Base-by-base conservation (phyloP, 1,140 invertebrate species). In the Heterodera schachtii region DNA sequence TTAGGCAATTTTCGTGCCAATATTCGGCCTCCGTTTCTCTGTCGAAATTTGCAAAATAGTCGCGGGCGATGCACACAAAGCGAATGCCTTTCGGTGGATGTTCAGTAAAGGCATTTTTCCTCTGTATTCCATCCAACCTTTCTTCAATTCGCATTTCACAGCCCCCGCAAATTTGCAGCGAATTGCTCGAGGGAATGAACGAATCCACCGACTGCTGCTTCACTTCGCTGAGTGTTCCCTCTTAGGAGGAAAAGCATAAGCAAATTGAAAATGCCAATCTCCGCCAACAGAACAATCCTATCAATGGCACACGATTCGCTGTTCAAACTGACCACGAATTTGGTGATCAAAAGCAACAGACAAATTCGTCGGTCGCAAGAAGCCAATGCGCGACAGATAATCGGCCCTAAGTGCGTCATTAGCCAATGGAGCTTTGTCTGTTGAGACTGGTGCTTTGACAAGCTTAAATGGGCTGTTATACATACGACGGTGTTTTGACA, bases 1-100 rank as follows among this genome's bases (percentile, higher is more conserved):
- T 21, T 3, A 80, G 75, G 19, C 79, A 80, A 5, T 73, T 11
- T 78, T 80, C 79, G 49, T 80, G 79, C 79, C 79, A 80, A 44
- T 13, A 80, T 46, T 73, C 43, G 8, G 43, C 47, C 69, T 60
- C 76, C 46, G 2, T 46, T 16, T 21, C 16, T 11, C 67, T 16
- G 4, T 66, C 16, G n/a, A 44, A n/a, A 47, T 19, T 64, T 5
- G 31, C 43, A 41, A 57, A 57, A 52, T 64, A n/a, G 60, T 67
- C 9, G 2, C 9, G 8, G 9, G 7, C 41, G 52, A 7, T 69
- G 64, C 19, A 78, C 19, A 46, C 76, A 69, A 7, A 78, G 47
- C 52, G 70, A 44, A 78, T 78, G 64, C 76, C 76, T 78, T 60
- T n/a, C n/a, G n/a, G n/a, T n/a, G n/a, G n/a, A n/a, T n/a, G n/a